A percentile compares a stretch with the other conserved stretches of the same genome.
Conservation (phyloP, 2,797 vertebrate genomes). For the Natrix natrix region DNA sequence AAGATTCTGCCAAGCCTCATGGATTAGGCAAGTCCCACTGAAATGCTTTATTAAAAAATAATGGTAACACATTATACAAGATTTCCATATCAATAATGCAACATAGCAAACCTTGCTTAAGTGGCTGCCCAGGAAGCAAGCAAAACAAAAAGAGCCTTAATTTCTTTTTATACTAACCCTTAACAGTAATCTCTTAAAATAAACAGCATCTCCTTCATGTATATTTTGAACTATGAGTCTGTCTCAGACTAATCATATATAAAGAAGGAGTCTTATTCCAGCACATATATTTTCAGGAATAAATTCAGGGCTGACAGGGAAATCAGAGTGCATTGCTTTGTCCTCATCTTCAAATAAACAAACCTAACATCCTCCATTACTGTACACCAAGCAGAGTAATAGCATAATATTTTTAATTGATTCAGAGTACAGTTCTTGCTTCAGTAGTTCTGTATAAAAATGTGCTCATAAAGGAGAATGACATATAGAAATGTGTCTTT, state of each 20-base stretch:
- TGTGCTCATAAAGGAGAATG: neutral
- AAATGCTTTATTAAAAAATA: conserved; percentile 57
- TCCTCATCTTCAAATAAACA: neutral
- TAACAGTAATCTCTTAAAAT: neutral
- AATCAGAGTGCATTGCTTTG: neutral
- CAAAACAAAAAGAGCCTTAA: conserved; percentile 12
- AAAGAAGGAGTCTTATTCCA: neutral
- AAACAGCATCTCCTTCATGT: neutral
- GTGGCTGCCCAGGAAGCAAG: conserved; percentile 37
- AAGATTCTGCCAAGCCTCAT: conserved; percentile 40
- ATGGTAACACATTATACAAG: conserved; percentile 47
- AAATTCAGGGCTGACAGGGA: neutral
- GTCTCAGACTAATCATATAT: neutral
- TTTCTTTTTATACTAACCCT: neutral
- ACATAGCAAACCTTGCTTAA: conserved; percentile 13
- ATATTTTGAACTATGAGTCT: neutral
- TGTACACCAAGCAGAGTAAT: neutral
- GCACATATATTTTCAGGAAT: neutral
- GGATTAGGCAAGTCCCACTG: conserved; percentile 53
- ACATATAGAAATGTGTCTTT: neutral
- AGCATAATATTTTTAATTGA: neutral
- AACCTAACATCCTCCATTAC: neutral
- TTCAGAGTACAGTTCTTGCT: neutral
- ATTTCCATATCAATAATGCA: conserved; percentile 34
- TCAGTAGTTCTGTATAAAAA: neutral